Evolutionary conservation across 2,888 invertebrate species (phyloP).

Genomic region (Mechanitis mazaeus): DNA sequence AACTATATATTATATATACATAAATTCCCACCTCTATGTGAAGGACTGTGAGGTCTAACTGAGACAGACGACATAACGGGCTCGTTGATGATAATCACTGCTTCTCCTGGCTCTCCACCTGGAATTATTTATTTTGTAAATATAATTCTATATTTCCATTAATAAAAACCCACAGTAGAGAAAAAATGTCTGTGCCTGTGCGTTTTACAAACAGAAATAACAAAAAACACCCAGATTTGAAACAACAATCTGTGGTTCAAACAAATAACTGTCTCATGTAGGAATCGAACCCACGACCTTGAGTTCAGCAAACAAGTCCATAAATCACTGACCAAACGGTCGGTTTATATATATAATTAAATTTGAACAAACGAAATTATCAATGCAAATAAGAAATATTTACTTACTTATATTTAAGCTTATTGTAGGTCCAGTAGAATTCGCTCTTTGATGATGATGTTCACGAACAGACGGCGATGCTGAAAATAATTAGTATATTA

Average conservation of each 20-base stretch:
- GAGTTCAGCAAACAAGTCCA: too few relatives aligned
- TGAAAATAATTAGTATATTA: slow-evolving; percentile 29
- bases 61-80: slow-evolving; percentile 57
- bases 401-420: slow-evolving; percentile 74
- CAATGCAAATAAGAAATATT: background rate
- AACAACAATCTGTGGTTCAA: too few relatives aligned
- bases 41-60: slow-evolving; percentile 64
- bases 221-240: too few relatives aligned
- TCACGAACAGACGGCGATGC: slow-evolving; percentile 69
- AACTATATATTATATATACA: slow-evolving; percentile 2
- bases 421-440: slow-evolving; percentile 73
- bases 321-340: too few relatives aligned
- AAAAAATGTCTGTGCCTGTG: too few relatives aligned
- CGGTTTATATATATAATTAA: too few relatives aligned
- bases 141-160: too few relatives aligned
- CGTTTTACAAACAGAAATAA: too few relatives aligned
- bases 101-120: slow-evolving; percentile 72
- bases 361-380: too few relatives aligned
- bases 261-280: too few relatives aligned
- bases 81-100: slow-evolving; percentile 73
- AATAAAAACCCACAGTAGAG: background rate
- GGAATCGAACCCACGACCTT: too few relatives aligned
- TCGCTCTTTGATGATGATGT: slow-evolving; percentile 69
- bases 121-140: slow-evolving; percentile 13
- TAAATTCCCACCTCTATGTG: slow-evolving; percentile 33